Conservation (phyloP, 2,797 vertebrate species). For the Oryzias sinensis region DNA sequence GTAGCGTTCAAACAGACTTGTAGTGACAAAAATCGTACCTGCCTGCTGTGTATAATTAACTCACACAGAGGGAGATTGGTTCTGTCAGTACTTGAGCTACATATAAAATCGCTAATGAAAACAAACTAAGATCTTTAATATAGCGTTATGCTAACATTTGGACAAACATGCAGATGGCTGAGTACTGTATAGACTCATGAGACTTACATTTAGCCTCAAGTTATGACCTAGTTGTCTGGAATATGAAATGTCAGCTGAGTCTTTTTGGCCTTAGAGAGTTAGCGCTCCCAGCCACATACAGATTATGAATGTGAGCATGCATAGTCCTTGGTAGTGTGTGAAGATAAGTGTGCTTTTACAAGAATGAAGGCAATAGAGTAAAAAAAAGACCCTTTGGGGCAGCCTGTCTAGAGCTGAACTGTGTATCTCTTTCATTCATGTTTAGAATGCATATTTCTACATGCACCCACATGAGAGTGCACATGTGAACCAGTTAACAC, state of each 20-base stretch:
- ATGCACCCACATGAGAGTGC: conserved; percentile 8
- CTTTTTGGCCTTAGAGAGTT: conserved; percentile 63
- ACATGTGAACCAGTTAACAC: conserved; percentile 3
- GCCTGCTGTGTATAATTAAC: conserved; percentile 17
- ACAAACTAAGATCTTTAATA: no score
- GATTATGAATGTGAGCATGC: conserved; percentile 6
- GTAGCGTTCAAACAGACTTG: conserved; percentile 53
- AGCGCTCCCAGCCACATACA: conserved; percentile 54
- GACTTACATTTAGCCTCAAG: conserved; percentile 59
- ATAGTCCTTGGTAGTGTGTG: conserved; percentile 11
- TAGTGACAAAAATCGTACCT: conserved; percentile 39
- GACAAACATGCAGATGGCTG: not conserved
- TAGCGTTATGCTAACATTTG: no score
- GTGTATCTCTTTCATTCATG: conserved; percentile 51
- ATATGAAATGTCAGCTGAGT: conserved; percentile 71
- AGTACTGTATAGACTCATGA: conserved; percentile 23
- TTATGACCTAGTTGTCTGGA: conserved; percentile 77
- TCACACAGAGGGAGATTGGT: conserved; percentile 23
- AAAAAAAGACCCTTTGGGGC: conserved; percentile 42
- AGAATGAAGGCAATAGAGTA: conserved; percentile 20
- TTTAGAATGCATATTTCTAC: conserved; percentile 1
- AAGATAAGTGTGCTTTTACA: conserved; percentile 17
- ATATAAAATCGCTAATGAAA: no score
- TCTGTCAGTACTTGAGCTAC: not conserved
- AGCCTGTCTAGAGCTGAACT: conserved; percentile 53